phyloP scores from a whole-genome alignment of 2,888 invertebrate species.

The Papilio gigon region DNA sequence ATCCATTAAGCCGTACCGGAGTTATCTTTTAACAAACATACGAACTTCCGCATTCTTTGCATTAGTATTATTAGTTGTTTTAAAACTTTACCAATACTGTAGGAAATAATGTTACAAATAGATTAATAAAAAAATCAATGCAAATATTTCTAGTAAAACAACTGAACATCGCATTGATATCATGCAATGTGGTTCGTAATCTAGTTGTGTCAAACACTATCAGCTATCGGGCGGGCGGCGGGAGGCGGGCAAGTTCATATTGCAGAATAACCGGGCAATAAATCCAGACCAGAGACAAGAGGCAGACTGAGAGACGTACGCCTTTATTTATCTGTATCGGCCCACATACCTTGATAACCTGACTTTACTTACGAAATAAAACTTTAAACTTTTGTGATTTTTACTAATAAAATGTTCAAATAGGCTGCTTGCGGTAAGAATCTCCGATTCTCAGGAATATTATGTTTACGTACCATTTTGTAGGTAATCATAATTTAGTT shows the following conservation, averaged over 20 bases:
- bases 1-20: no score
- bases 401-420: no score
- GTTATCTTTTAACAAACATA: no score
- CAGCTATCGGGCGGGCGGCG: constrained; percentile 44
- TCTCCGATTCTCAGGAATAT: no score
- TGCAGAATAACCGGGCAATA: constrained; percentile 63
- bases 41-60: no score
- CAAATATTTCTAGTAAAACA: background rate
- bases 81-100: background rate
- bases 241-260: constrained; percentile 60
- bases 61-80: no score
- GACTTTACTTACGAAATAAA: constrained; percentile 30
- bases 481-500: no score
- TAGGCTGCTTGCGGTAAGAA: no score
- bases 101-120: background rate
- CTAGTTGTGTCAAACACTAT: constrained; percentile 42
- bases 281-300: constrained; percentile 53
- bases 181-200: constrained; percentile 22
- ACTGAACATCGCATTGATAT: background rate
- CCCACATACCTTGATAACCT: constrained; percentile 31
- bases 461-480: no score
- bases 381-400: no score
- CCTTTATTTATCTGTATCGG: constrained; percentile 50
- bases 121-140: background rate
- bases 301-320: constrained; percentile 45